Evolutionary conservation across 2,888 invertebrate genomes (phyloP), one percentile per base, ranked within the genome.

Genomic region (Dione vanillae): DNA sequence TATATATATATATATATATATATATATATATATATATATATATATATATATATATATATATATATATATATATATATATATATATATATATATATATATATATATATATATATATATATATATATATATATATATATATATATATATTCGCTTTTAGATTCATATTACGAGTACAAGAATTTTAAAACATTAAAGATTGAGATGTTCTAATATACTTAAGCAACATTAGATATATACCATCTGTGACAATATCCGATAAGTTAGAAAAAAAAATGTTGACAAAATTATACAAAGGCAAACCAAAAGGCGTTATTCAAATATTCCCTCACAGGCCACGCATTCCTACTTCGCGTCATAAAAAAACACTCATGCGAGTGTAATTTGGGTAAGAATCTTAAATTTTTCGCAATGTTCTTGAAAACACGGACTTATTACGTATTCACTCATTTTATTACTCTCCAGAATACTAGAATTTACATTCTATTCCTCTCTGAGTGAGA

Each of bases 331-430:
- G 68, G 62, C 47, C 41, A 69, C 62, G 62, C 68, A 47, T 69
- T 69, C 43, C 54, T 62, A 56, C 69, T 43, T 51, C 58, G 35
- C 65, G 51, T 65, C 58, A 70, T 65, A 65, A 65, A 70, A 59
- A 65, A 45, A 52, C 58, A 59, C 65, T 70, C 69, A 58, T 59
- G 65, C 65, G 69, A 19, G 65, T 65, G 51, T 65, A 65, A 65
- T 70, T 65, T 59, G 43, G 58, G 58, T 56, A 58, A 43, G 65
- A 70, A 70, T 70, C 65, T 70, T 59, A 70, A 70, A 70, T 59
- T 59, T 65, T 70, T 65, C 59, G 35, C 49, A 65, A 58, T 56
- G 35, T 51, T 61, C 49, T 52, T 45, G 47, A 62, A 61, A 52
- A 68, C 62, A 40, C 52, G 54, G 54, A 59, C 27, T 37, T 62